Evolutionary conservation across 2,888 invertebrate species (phyloP).

Genomic region (Carpatolechia fugitivella): DNA sequence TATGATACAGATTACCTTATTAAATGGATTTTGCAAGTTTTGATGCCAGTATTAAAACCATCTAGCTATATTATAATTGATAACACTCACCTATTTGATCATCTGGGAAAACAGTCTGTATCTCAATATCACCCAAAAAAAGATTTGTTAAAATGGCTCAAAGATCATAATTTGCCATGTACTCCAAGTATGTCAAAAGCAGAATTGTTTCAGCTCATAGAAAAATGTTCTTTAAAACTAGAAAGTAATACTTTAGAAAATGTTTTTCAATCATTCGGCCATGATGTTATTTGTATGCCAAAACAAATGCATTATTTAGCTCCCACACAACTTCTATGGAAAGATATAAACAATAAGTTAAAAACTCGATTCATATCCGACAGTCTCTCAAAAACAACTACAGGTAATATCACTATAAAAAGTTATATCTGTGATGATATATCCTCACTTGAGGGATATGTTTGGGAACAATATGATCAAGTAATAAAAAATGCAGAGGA

Average conservation of each 20-base stretch:
- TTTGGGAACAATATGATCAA: conserved; percentile 21
- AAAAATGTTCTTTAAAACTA: conserved; percentile 27
- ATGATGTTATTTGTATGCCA: conserved; percentile 46
- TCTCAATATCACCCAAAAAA: conserved; percentile 43
- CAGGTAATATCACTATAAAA: neutral
- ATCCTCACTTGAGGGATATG: neutral
- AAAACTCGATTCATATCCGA: too few species aligned
- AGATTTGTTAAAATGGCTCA: conserved; percentile 46
- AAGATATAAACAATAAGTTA: conserved; percentile 22
- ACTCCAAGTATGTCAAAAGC: conserved; percentile 40
- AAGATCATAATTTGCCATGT: conserved; percentile 43
- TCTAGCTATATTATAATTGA: conserved; percentile 45
- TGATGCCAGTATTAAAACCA: conserved; percentile 33
- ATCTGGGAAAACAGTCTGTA: conserved; percentile 24
- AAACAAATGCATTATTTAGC: conserved; percentile 39
- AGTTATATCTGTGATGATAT: neutral
- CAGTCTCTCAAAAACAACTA: too few species aligned
- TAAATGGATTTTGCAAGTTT: conserved; percentile 49
- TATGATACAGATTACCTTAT: conserved; percentile 29
- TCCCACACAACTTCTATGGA: conserved; percentile 43
- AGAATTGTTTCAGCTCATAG: conserved; percentile 44
- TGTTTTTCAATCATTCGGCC: conserved; percentile 43
- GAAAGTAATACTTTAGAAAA: conserved; percentile 35
- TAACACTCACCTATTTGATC: conserved; percentile 21
- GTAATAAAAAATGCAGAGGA: conserved; percentile 31